Percentiles rank a stretch among this genome's conserved stretches.
Evolutionary conservation across 2,113 vertebrate genomes (phyloP).

Genomic region (Physeter macrocephalus): DNA sequence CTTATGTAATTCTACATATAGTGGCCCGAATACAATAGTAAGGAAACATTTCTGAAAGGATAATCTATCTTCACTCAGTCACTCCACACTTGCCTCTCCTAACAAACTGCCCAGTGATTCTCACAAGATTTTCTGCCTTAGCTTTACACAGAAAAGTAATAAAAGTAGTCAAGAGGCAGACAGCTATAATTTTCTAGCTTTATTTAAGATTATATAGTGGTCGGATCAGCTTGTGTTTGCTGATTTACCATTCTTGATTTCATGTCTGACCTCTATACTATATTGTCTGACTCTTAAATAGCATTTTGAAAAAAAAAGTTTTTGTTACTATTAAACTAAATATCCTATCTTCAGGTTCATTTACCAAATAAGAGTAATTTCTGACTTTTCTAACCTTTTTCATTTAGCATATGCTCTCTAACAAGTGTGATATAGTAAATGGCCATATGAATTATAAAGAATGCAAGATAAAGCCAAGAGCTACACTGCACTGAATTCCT

Average conservation of each 20-base stretch:
- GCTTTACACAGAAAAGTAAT: neutral
- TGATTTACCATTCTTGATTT: neutral
- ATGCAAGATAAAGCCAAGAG: neutral
- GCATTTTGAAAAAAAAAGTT: neutral
- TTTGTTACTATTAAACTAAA: neutral
- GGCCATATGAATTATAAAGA: neutral
- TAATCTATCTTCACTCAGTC: neutral
- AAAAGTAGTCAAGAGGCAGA: neutral
- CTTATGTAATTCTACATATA: neutral
- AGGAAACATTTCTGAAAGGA: neutral
- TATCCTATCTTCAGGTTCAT: neutral
- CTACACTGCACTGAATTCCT: neutral
- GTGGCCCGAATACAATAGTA: neutral
- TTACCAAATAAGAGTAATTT: neutral
- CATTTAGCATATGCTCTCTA: neutral
- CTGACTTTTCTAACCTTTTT: neutral
- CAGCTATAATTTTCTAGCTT: neutral
- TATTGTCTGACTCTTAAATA: neutral
- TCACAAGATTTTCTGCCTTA: neutral
- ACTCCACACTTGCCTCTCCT: neutral
- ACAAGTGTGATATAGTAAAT: neutral
- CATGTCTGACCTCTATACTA: neutral
- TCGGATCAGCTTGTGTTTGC: neutral
- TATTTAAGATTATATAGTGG: neutral
- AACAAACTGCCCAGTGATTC: neutral